These are phyloP conservation scores for Falco biarmicus DNA, from an alignment of 2,797 vertebrate genomes.

Conservation along the genomic window DNA sequence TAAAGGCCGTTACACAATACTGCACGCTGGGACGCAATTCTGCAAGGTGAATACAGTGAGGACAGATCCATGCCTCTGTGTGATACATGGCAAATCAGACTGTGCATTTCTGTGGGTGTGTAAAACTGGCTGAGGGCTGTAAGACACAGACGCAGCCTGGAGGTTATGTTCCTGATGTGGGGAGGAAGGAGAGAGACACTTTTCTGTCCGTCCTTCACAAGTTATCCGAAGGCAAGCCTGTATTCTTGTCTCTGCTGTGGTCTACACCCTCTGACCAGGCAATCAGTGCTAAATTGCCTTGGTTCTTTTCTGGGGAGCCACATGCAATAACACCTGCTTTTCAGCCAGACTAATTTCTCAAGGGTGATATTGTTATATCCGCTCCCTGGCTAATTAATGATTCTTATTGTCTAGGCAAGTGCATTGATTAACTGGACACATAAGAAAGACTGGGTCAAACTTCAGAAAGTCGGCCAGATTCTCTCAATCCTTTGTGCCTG, in stretches of 20 bases:
- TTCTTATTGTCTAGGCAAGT: not conserved
- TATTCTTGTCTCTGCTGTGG: not conserved
- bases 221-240: not conserved
- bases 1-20: not conserved
- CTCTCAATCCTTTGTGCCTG: conserved; percentile 9
- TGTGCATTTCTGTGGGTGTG: not conserved
- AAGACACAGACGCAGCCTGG: not conserved
- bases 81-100: not conserved
- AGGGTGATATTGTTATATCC: not conserved
- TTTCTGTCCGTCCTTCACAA: not conserved
- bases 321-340: not conserved
- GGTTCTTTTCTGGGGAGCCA: not conserved
- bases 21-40: not conserved
- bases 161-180: not conserved
- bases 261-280: not conserved
- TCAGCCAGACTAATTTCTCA: conserved; percentile 1
- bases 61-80: not conserved
- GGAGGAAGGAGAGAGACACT: not conserved
- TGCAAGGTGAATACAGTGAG: not conserved
- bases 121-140: not conserved
- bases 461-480: conserved; percentile 45
- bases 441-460: conserved; percentile 25
- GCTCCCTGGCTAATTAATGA: not conserved
- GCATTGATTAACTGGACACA: conserved; percentile 6
- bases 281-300: not conserved